Evolutionary conservation across 1,140 invertebrate genomes (phyloP).

Genomic region (Ips nitidus): DNA sequence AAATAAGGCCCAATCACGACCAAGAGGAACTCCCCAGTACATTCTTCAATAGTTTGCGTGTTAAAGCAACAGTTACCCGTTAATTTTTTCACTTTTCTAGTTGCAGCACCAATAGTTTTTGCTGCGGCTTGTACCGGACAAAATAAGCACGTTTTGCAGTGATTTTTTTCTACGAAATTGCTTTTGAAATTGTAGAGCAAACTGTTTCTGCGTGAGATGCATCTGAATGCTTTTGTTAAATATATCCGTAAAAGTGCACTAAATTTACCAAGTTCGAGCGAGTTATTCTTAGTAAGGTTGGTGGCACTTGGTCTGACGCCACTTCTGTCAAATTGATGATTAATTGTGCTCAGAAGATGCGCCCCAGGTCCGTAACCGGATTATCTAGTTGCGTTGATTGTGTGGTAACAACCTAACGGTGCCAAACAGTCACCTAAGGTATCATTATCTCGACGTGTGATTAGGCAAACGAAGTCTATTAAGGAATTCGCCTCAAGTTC

Average conservation of each 20-base stretch:
- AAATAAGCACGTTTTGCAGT: background rate
- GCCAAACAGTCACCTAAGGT: background rate
- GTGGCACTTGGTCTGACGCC: background rate
- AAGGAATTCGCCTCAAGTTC: background rate
- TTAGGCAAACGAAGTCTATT: background rate
- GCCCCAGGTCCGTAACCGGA: background rate
- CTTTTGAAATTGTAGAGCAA: conserved; percentile 3
- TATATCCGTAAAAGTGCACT: background rate
- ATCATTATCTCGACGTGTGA: conserved; percentile 2
- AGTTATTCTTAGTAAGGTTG: background rate
- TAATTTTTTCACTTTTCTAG: background rate
- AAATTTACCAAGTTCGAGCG: no score
- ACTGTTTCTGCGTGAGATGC: background rate
- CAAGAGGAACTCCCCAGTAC: background rate
- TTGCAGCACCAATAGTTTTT: background rate
- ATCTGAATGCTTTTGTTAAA: background rate
- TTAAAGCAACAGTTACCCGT: background rate
- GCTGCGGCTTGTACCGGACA: background rate
- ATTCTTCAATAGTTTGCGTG: background rate
- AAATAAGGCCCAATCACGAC: conserved; percentile 4
- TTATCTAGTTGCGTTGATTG: background rate
- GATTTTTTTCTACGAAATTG: background rate
- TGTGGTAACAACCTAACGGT: background rate
- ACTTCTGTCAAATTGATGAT: background rate
- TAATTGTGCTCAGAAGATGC: background rate